phyloP scores from a whole-genome alignment of 1,140 invertebrate genomes.

The Probaryconus sp. region DNA sequence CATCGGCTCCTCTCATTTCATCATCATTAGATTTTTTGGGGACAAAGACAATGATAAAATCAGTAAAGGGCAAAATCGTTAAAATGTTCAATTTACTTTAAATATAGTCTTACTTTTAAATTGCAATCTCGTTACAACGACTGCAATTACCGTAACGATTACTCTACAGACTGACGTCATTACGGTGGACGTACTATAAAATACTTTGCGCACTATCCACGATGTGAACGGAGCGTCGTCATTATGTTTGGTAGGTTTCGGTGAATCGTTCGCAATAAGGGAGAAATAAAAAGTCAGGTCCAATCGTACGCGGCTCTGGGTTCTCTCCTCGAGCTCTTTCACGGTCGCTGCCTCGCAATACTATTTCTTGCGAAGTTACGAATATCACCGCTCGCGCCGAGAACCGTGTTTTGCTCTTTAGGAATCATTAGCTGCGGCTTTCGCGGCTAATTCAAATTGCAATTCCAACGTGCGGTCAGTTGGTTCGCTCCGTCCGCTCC shows the following conservation, averaged over 20 bases:
- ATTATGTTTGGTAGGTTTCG: constrained; percentile 58
- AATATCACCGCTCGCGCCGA: constrained; percentile 56
- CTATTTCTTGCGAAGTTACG: constrained; percentile 45
- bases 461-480: constrained; percentile 66
- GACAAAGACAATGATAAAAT: constrained; percentile 32
- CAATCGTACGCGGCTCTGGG: constrained; percentile 40
- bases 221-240: constrained; percentile 40
- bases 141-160: constrained; percentile 50
- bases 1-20: not conserved
- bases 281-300: constrained; percentile 40
- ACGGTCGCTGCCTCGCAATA: constrained; percentile 53
- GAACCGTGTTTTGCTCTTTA: constrained; percentile 62
- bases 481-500: constrained; percentile 54
- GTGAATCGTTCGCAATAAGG: constrained; percentile 45
- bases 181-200: constrained; percentile 37
- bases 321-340: constrained; percentile 36
- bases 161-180: constrained; percentile 42
- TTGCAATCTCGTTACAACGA: constrained; percentile 43
- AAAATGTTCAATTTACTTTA: constrained; percentile 45
- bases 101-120: constrained; percentile 43
- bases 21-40: not conserved
- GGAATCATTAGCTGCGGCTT: constrained; percentile 76
- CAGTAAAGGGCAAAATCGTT: constrained; percentile 17
- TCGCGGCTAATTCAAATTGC: constrained; percentile 77
- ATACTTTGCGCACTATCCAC: constrained; percentile 45